Evolutionary conservation across 2,888 invertebrate species (phyloP).

Genomic region (Geophilus truncorum): DNA sequence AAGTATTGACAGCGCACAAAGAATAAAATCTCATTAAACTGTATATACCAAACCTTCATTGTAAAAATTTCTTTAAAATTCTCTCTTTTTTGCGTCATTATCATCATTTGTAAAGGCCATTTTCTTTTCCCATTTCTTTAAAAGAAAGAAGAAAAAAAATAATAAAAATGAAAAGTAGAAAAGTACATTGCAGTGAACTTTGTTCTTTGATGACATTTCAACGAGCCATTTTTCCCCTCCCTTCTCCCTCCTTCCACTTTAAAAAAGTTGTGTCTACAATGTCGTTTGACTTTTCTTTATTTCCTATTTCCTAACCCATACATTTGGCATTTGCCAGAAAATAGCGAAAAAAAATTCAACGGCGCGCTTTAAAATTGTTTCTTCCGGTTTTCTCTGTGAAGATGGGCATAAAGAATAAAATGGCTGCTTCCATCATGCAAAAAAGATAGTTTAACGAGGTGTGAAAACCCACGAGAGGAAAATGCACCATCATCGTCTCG

Average conservation of each 20-base stretch:
- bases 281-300: neutral
- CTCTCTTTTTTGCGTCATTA: neutral
- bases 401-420: no score
- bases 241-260: no score
- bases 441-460: no score
- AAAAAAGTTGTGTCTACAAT: neutral
- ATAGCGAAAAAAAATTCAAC: neutral
- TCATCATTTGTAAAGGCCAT: neutral
- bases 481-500: no score
- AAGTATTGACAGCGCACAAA: neutral
- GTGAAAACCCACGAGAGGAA: no score
- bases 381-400: neutral
- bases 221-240: no score
- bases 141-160: neutral
- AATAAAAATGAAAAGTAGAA: no score
- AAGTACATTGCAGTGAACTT: neutral
- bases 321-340: neutral
- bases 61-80: neutral
- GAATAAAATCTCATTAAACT: slow-evolving; percentile 11
- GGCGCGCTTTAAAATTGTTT: neutral
- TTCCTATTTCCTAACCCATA: neutral
- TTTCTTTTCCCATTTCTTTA: neutral
- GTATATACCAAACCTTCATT: neutral
- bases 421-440: no score
- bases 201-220: slow-evolving; percentile 22